Conservation (phyloP, 2,888 invertebrate genomes). For the Panzeria rudis region DNA sequence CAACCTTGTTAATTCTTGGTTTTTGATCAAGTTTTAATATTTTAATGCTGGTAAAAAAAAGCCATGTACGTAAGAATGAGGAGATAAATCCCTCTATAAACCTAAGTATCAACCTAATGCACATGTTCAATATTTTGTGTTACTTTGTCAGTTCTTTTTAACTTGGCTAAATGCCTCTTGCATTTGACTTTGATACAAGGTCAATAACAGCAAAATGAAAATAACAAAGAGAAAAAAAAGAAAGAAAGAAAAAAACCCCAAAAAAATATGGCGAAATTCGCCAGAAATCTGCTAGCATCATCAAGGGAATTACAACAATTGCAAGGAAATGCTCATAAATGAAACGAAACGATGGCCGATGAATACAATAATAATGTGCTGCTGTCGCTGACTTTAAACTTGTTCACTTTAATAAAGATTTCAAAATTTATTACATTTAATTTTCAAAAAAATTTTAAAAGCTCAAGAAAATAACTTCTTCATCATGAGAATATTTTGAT, state of each 20-base stretch:
- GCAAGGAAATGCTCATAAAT: constrained; percentile 45
- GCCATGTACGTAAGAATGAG: too few relatives aligned
- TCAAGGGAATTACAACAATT: constrained; percentile 51
- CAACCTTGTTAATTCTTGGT: too few relatives aligned
- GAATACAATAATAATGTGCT: constrained; percentile 32
- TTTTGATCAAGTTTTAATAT: too few relatives aligned
- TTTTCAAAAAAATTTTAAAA: constrained; percentile 24
- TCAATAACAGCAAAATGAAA: constrained; percentile 51
- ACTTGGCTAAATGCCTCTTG: constrained; percentile 64
- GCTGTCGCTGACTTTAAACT: constrained; percentile 30
- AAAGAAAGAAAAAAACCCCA: background rate
- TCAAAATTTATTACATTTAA: constrained; percentile 65
- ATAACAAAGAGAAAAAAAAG: background rate
- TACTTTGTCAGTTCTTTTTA: constrained; percentile 53
- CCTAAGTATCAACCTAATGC: constrained; percentile 35
- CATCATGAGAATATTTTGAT: constrained; percentile 45
- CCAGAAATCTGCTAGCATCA: constrained; percentile 59
- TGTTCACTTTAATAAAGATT: constrained; percentile 65
- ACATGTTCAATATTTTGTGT: constrained; percentile 49
- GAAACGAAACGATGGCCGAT: constrained; percentile 38
- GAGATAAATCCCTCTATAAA: too few relatives aligned
- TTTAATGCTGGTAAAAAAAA: too few relatives aligned
- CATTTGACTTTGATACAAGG: constrained; percentile 72
- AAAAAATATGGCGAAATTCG: constrained; percentile 55
- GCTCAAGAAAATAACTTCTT: constrained; percentile 17